A percentile compares a stretch with the other conserved stretches of the same genome.
Conservation (phyloP, 2,797 vertebrate genomes). For the Philypnodon macrostomus region DNA sequence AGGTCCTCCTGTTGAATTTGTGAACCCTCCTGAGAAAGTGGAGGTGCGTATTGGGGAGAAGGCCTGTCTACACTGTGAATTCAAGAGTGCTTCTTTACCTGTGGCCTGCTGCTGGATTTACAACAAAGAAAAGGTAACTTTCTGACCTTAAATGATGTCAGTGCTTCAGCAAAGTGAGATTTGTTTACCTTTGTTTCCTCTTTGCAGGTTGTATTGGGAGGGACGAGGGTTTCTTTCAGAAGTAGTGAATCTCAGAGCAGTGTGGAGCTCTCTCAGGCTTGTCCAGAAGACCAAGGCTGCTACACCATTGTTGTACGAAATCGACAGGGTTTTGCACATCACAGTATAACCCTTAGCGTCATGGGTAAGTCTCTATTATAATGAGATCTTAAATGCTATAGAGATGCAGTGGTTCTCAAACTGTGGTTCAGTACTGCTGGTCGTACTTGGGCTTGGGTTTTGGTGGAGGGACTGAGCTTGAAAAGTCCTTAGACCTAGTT, state of each 20-base stretch:
- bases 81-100: slow-evolving; percentile 65
- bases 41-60: slow-evolving; percentile 65
- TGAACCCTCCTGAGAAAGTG: slow-evolving; percentile 64
- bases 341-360: slow-evolving; percentile 64
- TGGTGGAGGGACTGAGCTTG: too few species aligned
- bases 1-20: slow-evolving; percentile 68
- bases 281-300: slow-evolving; percentile 60
- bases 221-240: slow-evolving; percentile 39
- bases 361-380: slow-evolving; percentile 49
- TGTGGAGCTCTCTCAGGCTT: slow-evolving; percentile 54
- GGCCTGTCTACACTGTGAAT: slow-evolving; percentile 65
- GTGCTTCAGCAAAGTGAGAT: too few species aligned
- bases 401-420: not conserved
- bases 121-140: slow-evolving; percentile 75
- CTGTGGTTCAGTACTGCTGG: not conserved
- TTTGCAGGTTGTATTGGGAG: slow-evolving; percentile 54
- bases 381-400: not conserved
- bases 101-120: slow-evolving; percentile 82
- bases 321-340: slow-evolving; percentile 54
- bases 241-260: slow-evolving; percentile 49
- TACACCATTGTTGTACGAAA: slow-evolving; percentile 71
- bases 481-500: too few species aligned
- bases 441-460: too few species aligned
- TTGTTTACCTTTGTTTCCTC: not conserved
- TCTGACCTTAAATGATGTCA: too few species aligned